phyloP scores from a whole-genome alignment of 2,113 vertebrate species.

The Dasypus novemcinctus region DNA sequence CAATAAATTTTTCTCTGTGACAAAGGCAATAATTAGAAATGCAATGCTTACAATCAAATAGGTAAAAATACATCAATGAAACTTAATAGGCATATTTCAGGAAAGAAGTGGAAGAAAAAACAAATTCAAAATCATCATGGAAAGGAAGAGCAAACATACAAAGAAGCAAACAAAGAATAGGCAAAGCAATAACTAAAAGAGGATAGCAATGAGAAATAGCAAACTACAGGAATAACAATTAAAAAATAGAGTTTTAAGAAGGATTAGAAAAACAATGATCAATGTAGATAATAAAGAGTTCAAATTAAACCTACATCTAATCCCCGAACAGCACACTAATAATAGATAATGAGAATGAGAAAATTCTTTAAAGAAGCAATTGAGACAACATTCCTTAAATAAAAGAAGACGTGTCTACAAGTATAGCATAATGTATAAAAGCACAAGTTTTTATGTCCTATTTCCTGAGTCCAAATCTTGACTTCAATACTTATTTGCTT shows the following conservation, averaged over 20 bases:
- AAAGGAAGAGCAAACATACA: not conserved
- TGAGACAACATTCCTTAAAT: not conserved
- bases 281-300: not conserved
- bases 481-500: not conserved
- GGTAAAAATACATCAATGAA: not conserved
- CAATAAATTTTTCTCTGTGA: not conserved
- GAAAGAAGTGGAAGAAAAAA: not conserved
- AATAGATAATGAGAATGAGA: too few relatives aligned
- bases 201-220: not conserved
- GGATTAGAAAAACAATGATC: not conserved
- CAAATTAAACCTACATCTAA: not conserved
- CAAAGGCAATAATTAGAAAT: not conserved
- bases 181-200: not conserved
- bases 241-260: not conserved
- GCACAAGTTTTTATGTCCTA: not conserved
- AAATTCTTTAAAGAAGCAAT: not conserved
- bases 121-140: not conserved
- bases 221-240: not conserved
- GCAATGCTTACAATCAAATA: not conserved
- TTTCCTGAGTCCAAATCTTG: not conserved
- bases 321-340: not conserved
- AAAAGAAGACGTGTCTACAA: not conserved
- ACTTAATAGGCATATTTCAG: not conserved
- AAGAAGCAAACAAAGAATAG: not conserved
- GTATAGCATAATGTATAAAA: not conserved